These are phyloP conservation scores for Ostrea denselamellosa DNA, from an alignment of 1,140 invertebrate genomes.

Conservation along the genomic window DNA sequence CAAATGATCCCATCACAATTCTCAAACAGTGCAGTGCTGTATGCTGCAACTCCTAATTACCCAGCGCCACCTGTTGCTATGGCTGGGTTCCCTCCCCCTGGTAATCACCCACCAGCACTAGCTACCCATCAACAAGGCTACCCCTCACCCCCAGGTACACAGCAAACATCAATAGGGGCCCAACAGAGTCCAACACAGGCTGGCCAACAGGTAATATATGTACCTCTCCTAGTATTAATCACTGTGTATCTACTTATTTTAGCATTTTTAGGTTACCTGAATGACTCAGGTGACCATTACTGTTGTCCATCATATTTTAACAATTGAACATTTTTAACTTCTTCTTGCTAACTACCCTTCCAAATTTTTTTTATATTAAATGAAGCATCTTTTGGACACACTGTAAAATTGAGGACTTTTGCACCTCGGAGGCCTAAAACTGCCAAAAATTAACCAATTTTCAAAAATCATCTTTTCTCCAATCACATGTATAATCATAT, in stretches of 20 bases:
- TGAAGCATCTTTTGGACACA: too few species aligned
- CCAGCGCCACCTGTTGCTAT: background rate
- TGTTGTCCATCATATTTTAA: too few species aligned
- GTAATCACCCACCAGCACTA: slow-evolving; percentile 19
- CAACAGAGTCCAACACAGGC: slow-evolving; percentile 19
- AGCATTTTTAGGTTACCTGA: background rate
- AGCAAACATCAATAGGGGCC: background rate
- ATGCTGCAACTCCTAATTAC: background rate
- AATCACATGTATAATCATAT: too few species aligned
- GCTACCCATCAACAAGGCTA: slow-evolving; percentile 29
- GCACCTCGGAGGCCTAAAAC: too few species aligned
- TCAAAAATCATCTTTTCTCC: too few species aligned
- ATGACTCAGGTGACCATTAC: too few species aligned
- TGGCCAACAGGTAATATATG: background rate
- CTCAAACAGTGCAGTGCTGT: background rate
- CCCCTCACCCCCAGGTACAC: slow-evolving; percentile 24
- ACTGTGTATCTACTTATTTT: background rate
- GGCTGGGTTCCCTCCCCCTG: background rate
- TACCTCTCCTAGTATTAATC: too few species aligned
- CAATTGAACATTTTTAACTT: too few species aligned
- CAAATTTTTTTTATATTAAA: too few species aligned
- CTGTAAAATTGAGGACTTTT: too few species aligned
- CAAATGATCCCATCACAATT: slow-evolving; percentile 13
- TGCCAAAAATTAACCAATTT: too few species aligned
- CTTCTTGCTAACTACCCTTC: too few species aligned